Conservation (phyloP, 2,888 invertebrate genomes). For the Tribolium freemani region DNA sequence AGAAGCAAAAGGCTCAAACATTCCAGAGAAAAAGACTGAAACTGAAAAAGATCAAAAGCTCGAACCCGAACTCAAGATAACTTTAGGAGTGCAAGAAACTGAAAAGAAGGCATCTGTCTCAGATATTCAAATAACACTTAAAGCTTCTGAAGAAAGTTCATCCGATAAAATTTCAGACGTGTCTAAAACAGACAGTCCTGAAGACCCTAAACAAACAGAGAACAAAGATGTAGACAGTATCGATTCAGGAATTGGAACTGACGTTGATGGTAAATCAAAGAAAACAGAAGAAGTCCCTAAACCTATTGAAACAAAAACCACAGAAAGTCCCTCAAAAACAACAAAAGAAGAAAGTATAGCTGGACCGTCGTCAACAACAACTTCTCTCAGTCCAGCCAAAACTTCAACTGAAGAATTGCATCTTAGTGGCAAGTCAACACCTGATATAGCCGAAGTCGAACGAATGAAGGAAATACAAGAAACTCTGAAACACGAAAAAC, state of each 20-base stretch:
- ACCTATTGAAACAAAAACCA: neutral
- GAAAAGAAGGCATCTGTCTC: slow-evolving; percentile 56
- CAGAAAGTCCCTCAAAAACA: neutral
- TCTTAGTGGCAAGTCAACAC: slow-evolving; percentile 62
- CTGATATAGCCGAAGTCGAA: slow-evolving; percentile 61
- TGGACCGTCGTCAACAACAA: slow-evolving; percentile 48
- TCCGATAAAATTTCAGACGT: slow-evolving; percentile 48
- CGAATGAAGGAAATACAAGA: slow-evolving; percentile 59
- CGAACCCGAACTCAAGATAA: neutral
- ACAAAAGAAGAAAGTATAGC: slow-evolving; percentile 45
- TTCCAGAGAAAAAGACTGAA: slow-evolving; percentile 25
- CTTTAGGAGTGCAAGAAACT: slow-evolving; percentile 20
- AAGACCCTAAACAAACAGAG: slow-evolving; percentile 32
- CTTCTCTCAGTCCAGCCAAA: slow-evolving; percentile 15
- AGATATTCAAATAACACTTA: slow-evolving; percentile 53
- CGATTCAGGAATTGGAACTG: slow-evolving; percentile 39
- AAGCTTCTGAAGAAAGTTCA: slow-evolving; percentile 48
- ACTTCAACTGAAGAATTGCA: slow-evolving; percentile 39
- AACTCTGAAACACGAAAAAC: slow-evolving; percentile 59
- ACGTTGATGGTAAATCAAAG: slow-evolving; percentile 24
- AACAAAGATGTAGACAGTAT: slow-evolving; percentile 42
- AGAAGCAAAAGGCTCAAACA: neutral
- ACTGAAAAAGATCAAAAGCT: neutral
- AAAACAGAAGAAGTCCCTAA: slow-evolving; percentile 21
- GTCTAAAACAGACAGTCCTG: slow-evolving; percentile 31